Percentiles rank a stretch among this genome's conserved stretches.
phyloP scores from a whole-genome alignment of 2,113 vertebrate genomes.

The Guaruba guarouba region DNA sequence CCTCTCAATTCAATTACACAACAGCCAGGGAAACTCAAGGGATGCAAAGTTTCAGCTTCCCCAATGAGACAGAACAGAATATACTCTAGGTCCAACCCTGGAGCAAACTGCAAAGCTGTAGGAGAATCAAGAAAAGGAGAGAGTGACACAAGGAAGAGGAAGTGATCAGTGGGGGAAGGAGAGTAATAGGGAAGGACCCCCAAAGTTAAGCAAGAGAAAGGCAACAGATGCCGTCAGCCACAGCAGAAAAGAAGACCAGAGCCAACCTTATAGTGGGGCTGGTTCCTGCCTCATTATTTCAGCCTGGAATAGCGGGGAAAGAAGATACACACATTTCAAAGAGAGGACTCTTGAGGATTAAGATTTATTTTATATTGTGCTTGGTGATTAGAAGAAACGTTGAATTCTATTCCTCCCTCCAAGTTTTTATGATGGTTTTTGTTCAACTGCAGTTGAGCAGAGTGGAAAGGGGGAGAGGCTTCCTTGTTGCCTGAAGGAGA shows the following conservation, averaged over 20 bases:
- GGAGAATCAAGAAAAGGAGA: neutral
- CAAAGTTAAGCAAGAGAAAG: neutral
- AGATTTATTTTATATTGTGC: neutral
- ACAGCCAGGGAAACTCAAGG: neutral
- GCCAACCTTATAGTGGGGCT: neutral
- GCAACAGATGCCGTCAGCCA: neutral
- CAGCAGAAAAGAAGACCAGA: neutral
- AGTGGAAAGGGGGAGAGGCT: neutral
- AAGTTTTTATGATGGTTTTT: neutral
- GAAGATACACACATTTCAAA: neutral
- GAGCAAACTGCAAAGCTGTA: neutral
- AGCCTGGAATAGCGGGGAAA: neutral
- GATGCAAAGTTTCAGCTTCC: neutral
- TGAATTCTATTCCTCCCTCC: neutral
- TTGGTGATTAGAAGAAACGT: neutral
- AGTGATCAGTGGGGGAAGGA: neutral
- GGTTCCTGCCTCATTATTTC: neutral
- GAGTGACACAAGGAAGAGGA: rapidly evolving
- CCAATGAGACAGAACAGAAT: neutral
- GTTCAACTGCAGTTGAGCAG: neutral
- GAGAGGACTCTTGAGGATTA: neutral
- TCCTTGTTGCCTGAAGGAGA: neutral
- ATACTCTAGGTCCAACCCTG: neutral
- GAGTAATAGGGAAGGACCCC: neutral
- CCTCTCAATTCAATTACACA: neutral